These are phyloP conservation scores for Bombyx mori DNA, from an alignment of 1,140 invertebrate genomes.

Conservation along the genomic window DNA sequence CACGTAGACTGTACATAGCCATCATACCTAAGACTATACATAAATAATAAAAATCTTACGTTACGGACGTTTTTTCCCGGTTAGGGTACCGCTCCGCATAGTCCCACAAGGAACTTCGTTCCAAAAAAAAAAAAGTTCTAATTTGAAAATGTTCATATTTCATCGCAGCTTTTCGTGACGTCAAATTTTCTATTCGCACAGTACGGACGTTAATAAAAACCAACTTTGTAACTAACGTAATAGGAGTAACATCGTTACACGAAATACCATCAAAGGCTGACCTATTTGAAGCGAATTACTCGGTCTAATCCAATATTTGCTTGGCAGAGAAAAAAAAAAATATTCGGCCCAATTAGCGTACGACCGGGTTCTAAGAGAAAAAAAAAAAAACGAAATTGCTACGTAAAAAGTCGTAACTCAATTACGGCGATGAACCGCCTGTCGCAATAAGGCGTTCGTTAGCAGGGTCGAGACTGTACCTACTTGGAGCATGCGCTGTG, in stretches of 20 bases:
- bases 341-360: conserved; percentile 58
- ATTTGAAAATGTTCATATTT: too few relatives aligned
- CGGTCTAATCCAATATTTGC: conserved; percentile 61
- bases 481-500: conserved; percentile 63
- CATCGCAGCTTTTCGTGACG: too few relatives aligned
- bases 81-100: too few relatives aligned
- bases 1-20: too few relatives aligned
- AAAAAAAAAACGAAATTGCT: conserved; percentile 61
- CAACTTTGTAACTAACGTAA: conserved; percentile 11
- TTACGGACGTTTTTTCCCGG: too few relatives aligned
- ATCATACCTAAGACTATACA: too few relatives aligned
- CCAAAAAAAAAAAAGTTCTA: too few relatives aligned
- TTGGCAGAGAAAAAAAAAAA: conserved; percentile 40
- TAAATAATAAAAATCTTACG: too few relatives aligned
- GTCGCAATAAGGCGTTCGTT: conserved; percentile 67
- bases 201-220: too few relatives aligned
- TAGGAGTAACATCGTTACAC: conserved; percentile 22
- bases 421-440: conserved; percentile 65
- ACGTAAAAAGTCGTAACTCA: conserved; percentile 71
- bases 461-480: conserved; percentile 27
- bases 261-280: conserved; percentile 28
- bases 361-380: conserved; percentile 57
- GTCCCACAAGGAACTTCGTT: too few relatives aligned
- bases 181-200: too few relatives aligned
- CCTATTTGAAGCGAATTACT: conserved; percentile 35